Base-by-base conservation (phyloP, 2,113 vertebrate species). In the Steatornis caripensis region DNA sequence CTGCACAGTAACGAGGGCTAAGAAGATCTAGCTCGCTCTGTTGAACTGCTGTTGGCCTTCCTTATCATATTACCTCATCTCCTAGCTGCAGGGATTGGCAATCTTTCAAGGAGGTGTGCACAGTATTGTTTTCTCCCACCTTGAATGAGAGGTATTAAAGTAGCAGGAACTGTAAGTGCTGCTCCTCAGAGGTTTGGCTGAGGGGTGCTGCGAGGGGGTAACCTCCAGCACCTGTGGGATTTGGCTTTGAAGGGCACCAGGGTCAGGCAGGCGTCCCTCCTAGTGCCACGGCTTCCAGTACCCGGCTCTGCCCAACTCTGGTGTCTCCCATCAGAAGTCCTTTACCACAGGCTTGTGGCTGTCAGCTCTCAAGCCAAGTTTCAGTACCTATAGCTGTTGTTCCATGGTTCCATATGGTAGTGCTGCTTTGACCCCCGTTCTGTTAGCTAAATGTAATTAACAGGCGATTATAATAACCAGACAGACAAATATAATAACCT, bases 371-470 rank as follows among this genome's bases (percentile, higher is more conserved):
- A 48, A 69, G 53, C 71, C 39, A 6, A 23, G 20, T 93, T 91
- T 91, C 34, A n/a, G 65, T 64, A 71, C 84, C 43, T 71, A 1
- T 51, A 75, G 54, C 65, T 12, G 6, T 49, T 11, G 5, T 75
- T 89, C 53, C 29, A 4, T 89, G 45, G 69, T 91, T 39, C 79
- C 69, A 43, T 79, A n/a, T 90, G 76, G 65, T 64, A 84, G 45
- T 48, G 57, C 57, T 81, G n/a, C 32, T 87, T 84, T 45, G 74
- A 64, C 32, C 66, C n/a, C n/a, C 1, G 1, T 87, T 87, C 82
- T 84, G 58, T 68, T 71, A 85, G 49, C 62, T 74, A 32, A 60
- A 76, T 94, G 64, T 85, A 91, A 94, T 95, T 96, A 96, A n/a
- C 48, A 79, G 65, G 57, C 81, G 79, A 68, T 93, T 96, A 68